These are phyloP conservation scores for Girardia tigrina DNA, from an alignment of 2,888 invertebrate species.

Conservation along the genomic window DNA sequence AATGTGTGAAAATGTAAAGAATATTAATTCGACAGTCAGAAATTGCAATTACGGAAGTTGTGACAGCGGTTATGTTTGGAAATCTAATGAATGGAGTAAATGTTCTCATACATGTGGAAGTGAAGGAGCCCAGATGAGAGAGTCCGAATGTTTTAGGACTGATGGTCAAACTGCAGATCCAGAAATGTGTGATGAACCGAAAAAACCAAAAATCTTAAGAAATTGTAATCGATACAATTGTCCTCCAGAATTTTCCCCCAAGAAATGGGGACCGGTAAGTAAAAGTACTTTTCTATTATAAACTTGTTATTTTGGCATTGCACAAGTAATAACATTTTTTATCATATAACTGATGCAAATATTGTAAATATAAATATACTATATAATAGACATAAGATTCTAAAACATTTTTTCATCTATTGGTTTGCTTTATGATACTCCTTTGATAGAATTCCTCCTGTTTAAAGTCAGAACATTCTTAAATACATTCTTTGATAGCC, in stretches of 20 bases:
- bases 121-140: constrained; percentile 4
- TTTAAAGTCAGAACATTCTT: too few relatives aligned
- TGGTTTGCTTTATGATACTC: too few relatives aligned
- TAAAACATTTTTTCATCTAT: too few relatives aligned
- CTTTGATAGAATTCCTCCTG: too few relatives aligned
- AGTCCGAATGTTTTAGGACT: constrained; percentile 1
- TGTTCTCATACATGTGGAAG: constrained; percentile 33
- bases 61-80: constrained; percentile 21
- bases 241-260: constrained; percentile 27
- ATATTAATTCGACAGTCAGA: background rate
- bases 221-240: constrained; percentile 24
- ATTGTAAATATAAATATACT: too few relatives aligned
- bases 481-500: too few relatives aligned
- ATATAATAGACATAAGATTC: too few relatives aligned
- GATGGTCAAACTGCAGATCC: background rate
- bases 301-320: too few relatives aligned
- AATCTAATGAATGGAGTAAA: background rate
- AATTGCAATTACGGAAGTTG: constrained; percentile 30
- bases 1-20: background rate
- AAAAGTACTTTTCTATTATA: too few relatives aligned
- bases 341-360: too few relatives aligned
- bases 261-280: constrained; percentile 18
- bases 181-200: background rate
- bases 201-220: background rate
- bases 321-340: too few relatives aligned